Conservation (phyloP, 1,140 invertebrate genomes). For the Condylostylus longicornis region DNA sequence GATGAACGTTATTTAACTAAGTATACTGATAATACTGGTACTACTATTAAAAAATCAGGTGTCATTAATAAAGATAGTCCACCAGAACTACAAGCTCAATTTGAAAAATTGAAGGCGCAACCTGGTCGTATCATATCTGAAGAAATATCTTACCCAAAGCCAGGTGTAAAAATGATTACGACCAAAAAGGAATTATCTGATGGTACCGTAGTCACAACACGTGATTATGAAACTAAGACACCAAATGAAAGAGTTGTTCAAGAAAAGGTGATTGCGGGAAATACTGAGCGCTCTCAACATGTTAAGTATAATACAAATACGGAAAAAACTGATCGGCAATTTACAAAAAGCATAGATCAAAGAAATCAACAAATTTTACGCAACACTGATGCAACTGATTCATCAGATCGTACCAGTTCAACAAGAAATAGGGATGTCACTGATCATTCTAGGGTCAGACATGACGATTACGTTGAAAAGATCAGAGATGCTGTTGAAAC, state of each 20-base stretch:
- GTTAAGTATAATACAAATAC: no score
- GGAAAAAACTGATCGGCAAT: no score
- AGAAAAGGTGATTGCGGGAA: no score
- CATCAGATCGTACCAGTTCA: neutral
- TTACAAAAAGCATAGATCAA: neutral
- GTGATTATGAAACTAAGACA: slow-evolving; percentile 40
- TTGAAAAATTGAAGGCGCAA: slow-evolving; percentile 24
- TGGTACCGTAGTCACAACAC: slow-evolving; percentile 46
- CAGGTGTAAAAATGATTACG: slow-evolving; percentile 44
- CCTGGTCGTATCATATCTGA: slow-evolving; percentile 36
- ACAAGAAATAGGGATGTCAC: slow-evolving; percentile 2
- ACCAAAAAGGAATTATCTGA: slow-evolving; percentile 47
- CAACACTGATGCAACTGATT: neutral
- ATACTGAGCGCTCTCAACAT: no score
- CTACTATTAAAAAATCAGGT: no score
- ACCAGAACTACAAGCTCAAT: slow-evolving; percentile 27
- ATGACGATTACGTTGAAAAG: no score
- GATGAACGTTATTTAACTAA: no score
- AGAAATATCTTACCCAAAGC: slow-evolving; percentile 42
- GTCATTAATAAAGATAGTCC: no score
- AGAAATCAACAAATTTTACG: neutral
- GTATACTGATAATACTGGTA: no score
- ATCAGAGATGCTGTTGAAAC: no score
- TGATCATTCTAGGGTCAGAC: neutral
- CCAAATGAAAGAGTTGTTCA: no score